Percentiles rank a stretch among this genome's conserved stretches.
phyloP scores from a whole-genome alignment of 2,888 invertebrate genomes.

The Rotaria magnacalcarata region DNA sequence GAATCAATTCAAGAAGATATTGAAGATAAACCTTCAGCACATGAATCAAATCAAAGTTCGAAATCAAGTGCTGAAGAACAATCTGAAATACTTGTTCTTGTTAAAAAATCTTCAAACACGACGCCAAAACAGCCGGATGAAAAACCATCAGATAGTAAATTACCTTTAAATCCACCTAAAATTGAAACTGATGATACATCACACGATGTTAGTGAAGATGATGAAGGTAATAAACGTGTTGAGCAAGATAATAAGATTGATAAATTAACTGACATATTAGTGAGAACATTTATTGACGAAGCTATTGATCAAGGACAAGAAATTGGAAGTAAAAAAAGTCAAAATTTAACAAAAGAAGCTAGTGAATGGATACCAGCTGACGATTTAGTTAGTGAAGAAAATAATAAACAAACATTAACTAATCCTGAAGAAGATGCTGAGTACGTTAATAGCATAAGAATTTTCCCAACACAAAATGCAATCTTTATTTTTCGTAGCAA shows the following conservation, averaged over 20 bases:
- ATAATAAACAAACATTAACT: neutral
- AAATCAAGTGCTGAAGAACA: neutral
- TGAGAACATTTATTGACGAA: conserved; percentile 1
- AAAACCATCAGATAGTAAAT: neutral
- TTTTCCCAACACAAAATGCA: too few species aligned
- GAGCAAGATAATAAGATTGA: neutral
- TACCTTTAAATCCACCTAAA: neutral
- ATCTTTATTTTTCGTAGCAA: neutral
- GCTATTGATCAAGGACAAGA: neutral
- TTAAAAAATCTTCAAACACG: neutral
- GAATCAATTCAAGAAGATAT: conserved; percentile 23
- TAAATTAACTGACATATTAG: neutral
- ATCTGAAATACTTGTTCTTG: conserved; percentile 19
- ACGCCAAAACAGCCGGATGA: neutral
- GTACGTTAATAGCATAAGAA: neutral
- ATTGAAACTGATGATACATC: neutral
- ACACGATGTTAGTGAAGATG: neutral
- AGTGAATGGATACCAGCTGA: neutral
- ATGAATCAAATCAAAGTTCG: neutral
- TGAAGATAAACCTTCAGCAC: neutral
- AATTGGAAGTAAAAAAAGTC: neutral
- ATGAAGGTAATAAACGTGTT: neutral
- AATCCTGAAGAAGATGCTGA: neutral
- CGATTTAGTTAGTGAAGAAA: neutral
- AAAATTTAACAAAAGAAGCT: neutral